These are phyloP conservation scores for Platichthys flesus DNA, from an alignment of 2,113 vertebrate species.

Conservation along the genomic window DNA sequence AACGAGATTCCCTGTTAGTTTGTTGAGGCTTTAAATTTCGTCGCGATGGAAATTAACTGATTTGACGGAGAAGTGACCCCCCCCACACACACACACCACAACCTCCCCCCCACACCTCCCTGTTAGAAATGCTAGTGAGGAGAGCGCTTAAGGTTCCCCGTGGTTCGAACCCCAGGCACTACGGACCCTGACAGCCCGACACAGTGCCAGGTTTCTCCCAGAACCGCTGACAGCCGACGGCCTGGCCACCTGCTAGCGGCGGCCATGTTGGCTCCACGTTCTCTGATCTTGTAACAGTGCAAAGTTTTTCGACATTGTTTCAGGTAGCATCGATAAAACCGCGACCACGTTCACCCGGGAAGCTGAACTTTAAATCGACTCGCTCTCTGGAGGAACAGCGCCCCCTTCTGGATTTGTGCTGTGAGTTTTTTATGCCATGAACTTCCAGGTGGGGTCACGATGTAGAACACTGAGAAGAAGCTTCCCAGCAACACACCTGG, in stretches of 20 bases:
- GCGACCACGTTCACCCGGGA: too few species aligned
- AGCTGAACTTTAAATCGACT: too few species aligned
- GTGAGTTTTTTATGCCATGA: too few species aligned
- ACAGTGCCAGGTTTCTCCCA: slow-evolving; percentile 63
- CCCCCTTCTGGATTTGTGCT: neutral
- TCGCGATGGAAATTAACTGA: neutral
- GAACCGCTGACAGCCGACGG: slow-evolving; percentile 52
- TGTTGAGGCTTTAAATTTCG: slow-evolving; percentile 1
- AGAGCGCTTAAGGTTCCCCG: slow-evolving; percentile 40
- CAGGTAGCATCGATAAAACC: neutral
- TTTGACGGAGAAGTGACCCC: slow-evolving; percentile 18
- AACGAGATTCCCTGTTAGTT: neutral
- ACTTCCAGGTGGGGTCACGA: too few species aligned
- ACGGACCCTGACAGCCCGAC: slow-evolving; percentile 57
- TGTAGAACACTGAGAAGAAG: too few species aligned
- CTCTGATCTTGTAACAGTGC: neutral
- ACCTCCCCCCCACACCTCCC: neutral
- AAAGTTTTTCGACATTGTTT: neutral
- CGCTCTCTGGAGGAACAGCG: neutral
- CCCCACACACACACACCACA: neutral
- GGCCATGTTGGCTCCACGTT: slow-evolving; percentile 20
- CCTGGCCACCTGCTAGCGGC: neutral
- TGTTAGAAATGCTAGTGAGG: slow-evolving; percentile 51
- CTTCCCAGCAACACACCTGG: too few species aligned
- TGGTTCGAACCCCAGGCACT: slow-evolving; percentile 43